A percentile compares a stretch with the other conserved stretches of the same genome.
Conservation (phyloP, 2,797 vertebrate species). For the Hydrophis major region DNA sequence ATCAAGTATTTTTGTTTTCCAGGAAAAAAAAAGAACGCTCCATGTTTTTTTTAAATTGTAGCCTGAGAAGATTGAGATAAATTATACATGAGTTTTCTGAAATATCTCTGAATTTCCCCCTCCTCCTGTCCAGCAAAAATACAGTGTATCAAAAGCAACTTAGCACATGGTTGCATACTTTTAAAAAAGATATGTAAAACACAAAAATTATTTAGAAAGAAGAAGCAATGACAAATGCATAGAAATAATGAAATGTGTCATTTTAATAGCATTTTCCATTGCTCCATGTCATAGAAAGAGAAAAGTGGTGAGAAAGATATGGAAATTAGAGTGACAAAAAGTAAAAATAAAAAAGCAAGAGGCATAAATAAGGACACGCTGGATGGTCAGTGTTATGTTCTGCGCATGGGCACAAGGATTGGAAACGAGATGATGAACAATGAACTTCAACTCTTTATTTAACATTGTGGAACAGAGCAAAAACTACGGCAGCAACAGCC, state of each 20-base stretch:
- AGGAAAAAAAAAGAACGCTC: neutral
- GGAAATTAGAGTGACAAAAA: neutral
- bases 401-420: too few species aligned
- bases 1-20: conserved; percentile 38
- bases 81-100: conserved; percentile 6
- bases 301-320: neutral
- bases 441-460: too few species aligned
- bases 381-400: neutral
- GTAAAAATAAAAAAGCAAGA: neutral
- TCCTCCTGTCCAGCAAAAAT: neutral
- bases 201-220: neutral
- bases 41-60: neutral
- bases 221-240: neutral
- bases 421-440: too few species aligned
- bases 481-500: too few species aligned
- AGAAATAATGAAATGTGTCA: neutral
- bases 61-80: neutral
- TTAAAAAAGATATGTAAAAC: neutral
- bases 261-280: neutral
- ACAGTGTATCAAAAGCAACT: neutral
- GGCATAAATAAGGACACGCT: neutral
- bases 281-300: neutral
- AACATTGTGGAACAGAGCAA: too few species aligned
- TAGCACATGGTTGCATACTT: conserved; percentile 5
- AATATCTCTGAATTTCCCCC: neutral